Conservation (phyloP, 2,888 invertebrate species). For the Cheilosia grossa region DNA sequence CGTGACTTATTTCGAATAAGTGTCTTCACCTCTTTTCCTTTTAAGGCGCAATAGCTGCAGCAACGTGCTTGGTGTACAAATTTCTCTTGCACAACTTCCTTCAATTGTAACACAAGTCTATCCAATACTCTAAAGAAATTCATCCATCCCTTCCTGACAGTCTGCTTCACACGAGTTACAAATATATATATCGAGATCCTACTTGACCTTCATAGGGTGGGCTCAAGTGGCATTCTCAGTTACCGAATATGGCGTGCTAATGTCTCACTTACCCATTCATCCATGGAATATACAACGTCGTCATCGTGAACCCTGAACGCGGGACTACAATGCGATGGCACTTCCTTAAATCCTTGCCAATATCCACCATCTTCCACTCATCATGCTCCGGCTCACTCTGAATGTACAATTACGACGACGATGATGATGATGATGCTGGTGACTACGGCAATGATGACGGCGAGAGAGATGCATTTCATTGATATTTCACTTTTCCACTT, state of each 20-base stretch:
- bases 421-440: not conserved
- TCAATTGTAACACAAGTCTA: not conserved
- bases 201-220: constrained; percentile 63
- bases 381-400: constrained; percentile 14
- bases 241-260: constrained; percentile 48
- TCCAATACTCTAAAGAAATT: not conserved
- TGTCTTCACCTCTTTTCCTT: too few species aligned
- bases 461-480: constrained; percentile 62
- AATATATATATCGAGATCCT: constrained; percentile 15
- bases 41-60: too few species aligned
- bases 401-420: not conserved
- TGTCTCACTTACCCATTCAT: constrained; percentile 59
- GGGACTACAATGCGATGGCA: constrained; percentile 34
- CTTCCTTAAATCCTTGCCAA: constrained; percentile 52
- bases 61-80: not conserved
- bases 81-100: not conserved
- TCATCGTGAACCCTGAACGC: constrained; percentile 28
- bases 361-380: constrained; percentile 9
- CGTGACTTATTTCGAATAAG: too few species aligned
- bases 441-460: not conserved
- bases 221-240: constrained; percentile 41
- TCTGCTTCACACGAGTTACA: constrained; percentile 15
- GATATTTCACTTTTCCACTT: constrained; percentile 72
- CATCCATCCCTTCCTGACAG: not conserved
- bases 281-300: constrained; percentile 46